phyloP scores from a whole-genome alignment of 2,888 invertebrate genomes.

The Megamerina dolium region DNA sequence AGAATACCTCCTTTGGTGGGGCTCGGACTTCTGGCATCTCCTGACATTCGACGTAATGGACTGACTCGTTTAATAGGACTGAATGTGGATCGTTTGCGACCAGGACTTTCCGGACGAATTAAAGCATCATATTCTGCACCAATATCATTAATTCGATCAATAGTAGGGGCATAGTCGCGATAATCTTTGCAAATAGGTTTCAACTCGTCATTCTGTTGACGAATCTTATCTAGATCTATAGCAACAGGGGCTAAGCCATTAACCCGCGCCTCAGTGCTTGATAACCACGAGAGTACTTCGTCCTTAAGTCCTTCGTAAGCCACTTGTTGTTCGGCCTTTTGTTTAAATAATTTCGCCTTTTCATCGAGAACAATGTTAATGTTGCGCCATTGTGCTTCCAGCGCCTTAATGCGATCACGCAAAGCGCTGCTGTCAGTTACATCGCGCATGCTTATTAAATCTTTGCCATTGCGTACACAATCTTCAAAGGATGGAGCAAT shows the following conservation, averaged over 20 bases:
- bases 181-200: constrained; percentile 84
- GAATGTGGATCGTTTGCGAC: constrained; percentile 64
- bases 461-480: constrained; percentile 73
- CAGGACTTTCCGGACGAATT: constrained; percentile 74
- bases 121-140: constrained; percentile 81
- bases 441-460: constrained; percentile 75
- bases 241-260: constrained; percentile 77
- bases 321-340: constrained; percentile 76
- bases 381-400: constrained; percentile 87
- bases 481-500: constrained; percentile 68
- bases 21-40: constrained; percentile 72
- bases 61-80: constrained; percentile 80
- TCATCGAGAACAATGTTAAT: constrained; percentile 76
- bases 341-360: constrained; percentile 74
- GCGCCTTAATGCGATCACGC: constrained; percentile 75
- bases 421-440: constrained; percentile 80
- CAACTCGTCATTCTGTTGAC: constrained; percentile 75
- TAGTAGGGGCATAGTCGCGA: constrained; percentile 74
- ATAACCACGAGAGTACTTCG: constrained; percentile 78
- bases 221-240: constrained; percentile 77
- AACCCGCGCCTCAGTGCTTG: constrained; percentile 70
- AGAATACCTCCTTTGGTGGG: constrained; percentile 64
- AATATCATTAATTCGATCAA: constrained; percentile 85
- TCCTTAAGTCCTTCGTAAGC: constrained; percentile 80
- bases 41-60: constrained; percentile 51